These are phyloP conservation scores for Coptodon bakossiorum DNA, from an alignment of 2,113 vertebrate genomes.

Conservation along the genomic window DNA sequence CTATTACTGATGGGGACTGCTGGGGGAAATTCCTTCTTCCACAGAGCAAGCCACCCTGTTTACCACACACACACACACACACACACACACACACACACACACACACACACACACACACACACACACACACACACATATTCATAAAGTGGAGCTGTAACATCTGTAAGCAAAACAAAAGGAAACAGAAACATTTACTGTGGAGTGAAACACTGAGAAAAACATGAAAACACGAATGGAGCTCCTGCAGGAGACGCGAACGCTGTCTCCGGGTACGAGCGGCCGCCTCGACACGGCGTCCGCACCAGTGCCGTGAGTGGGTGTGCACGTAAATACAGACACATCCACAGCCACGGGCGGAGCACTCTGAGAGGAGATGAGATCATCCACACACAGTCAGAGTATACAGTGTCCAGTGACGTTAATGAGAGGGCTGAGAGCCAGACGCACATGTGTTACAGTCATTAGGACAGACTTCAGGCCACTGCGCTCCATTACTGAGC, in stretches of 20 bases:
- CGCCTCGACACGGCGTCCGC: not conserved
- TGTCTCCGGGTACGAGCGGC: constrained; percentile 26
- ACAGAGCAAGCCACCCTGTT: constrained; percentile 64
- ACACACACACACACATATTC: constrained; percentile 67
- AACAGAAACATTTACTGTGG: constrained; percentile 78
- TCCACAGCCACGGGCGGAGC: constrained; percentile 43
- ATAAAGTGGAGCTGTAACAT: constrained; percentile 80
- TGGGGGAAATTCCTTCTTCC: constrained; percentile 70
- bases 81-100: constrained; percentile 2
- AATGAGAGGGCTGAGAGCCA: constrained; percentile 62
- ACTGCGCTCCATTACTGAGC: constrained; percentile 54
- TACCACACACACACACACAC: constrained; percentile 35
- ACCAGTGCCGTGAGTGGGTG: not conserved
- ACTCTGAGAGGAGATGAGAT: constrained; percentile 64
- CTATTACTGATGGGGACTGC: constrained; percentile 72
- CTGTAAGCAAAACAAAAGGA: constrained; percentile 77
- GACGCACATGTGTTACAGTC: constrained; percentile 68
- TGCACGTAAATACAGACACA: not conserved
- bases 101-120: constrained; percentile 5
- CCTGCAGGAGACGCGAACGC: not conserved
- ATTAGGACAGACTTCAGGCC: constrained; percentile 63
- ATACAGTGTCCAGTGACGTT: constrained; percentile 68
- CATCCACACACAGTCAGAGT: constrained; percentile 29
- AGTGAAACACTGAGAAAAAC: constrained; percentile 60
- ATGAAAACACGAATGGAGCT: not conserved